These are phyloP conservation scores for Sebastes umbrosus DNA, from an alignment of 2,797 vertebrate species.

Conservation along the genomic window DNA sequence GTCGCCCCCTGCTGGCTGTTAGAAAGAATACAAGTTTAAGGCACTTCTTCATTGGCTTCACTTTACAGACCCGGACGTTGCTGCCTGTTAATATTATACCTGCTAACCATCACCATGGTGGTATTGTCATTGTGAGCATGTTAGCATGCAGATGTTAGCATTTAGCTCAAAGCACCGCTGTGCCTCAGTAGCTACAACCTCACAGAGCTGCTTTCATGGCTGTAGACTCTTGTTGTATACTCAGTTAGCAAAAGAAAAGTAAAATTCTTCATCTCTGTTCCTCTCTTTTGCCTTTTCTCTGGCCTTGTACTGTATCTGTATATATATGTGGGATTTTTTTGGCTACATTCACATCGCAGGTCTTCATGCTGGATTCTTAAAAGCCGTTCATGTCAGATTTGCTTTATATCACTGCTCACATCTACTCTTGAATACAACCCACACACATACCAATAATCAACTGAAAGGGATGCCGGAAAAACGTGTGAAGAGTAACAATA, in stretches of 20 bases:
- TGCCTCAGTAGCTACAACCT: too few relatives aligned
- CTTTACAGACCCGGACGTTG: too few relatives aligned
- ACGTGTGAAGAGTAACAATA: background rate
- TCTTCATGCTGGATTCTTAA: background rate
- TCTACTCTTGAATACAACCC: background rate
- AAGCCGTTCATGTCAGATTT: background rate
- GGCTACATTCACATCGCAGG: background rate
- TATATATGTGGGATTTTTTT: background rate
- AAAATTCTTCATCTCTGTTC: background rate
- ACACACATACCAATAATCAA: background rate
- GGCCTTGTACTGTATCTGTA: background rate
- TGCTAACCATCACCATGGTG: fast-evolving
- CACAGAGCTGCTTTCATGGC: too few relatives aligned
- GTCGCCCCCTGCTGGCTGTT: too few relatives aligned
- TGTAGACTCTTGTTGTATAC: background rate
- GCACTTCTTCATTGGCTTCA: too few relatives aligned
- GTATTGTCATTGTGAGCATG: too few relatives aligned
- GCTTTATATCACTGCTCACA: background rate
- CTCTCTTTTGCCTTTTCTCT: background rate
- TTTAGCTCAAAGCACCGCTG: too few relatives aligned
- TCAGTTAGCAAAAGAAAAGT: background rate
- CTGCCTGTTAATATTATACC: fast-evolving
- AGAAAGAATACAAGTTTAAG: too few relatives aligned
- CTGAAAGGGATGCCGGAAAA: background rate
- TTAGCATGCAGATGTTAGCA: too few relatives aligned